A percentile compares a stretch with the other conserved stretches of the same genome.
phyloP scores from a whole-genome alignment of 2,888 invertebrate genomes.

The Diaphora mendica region DNA sequence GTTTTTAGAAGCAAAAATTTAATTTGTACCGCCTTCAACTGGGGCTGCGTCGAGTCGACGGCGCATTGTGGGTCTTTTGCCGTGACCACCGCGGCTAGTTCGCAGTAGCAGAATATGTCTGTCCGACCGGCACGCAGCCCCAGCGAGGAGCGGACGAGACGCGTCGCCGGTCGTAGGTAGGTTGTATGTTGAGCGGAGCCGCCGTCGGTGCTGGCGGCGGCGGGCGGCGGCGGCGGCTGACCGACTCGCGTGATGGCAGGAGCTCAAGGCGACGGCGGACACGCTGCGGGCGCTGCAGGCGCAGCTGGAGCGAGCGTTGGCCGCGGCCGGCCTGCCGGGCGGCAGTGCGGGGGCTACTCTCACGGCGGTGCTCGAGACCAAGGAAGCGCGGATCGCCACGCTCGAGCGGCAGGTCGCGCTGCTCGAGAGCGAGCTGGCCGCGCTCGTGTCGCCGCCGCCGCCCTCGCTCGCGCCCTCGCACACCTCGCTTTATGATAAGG shows the following conservation, averaged over 20 bases:
- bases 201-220: conserved; percentile 63
- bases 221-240: conserved; percentile 77
- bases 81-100: conserved; percentile 44
- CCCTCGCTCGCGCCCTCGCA: conserved; percentile 84
- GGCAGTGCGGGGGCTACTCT: conserved; percentile 88
- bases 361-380: conserved; percentile 93
- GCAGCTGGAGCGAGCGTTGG: conserved; percentile 91
- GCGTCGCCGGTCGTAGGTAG: conserved; percentile 69
- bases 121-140: conserved; percentile 62
- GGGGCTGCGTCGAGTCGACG: conserved; percentile 74
- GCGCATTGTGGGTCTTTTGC: conserved; percentile 52
- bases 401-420: conserved; percentile 94
- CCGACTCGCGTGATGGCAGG: conserved; percentile 87
- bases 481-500: conserved; percentile 88
- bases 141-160: conserved; percentile 65
- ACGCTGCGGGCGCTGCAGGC: conserved; percentile 93
- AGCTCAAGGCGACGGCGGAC: conserved; percentile 94
- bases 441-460: conserved; percentile 82
- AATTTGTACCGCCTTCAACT: conserved; percentile 70
- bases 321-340: conserved; percentile 88
- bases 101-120: conserved; percentile 48
- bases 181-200: conserved; percentile 66
- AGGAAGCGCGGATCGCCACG: conserved; percentile 95
- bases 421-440: conserved; percentile 91
- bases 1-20: conserved; percentile 73